A percentile compares a stretch with the other conserved stretches of the same genome.
These are phyloP conservation scores for Adelognathus sp. DNA, from an alignment of 2,888 invertebrate species.

Conservation along the genomic window DNA sequence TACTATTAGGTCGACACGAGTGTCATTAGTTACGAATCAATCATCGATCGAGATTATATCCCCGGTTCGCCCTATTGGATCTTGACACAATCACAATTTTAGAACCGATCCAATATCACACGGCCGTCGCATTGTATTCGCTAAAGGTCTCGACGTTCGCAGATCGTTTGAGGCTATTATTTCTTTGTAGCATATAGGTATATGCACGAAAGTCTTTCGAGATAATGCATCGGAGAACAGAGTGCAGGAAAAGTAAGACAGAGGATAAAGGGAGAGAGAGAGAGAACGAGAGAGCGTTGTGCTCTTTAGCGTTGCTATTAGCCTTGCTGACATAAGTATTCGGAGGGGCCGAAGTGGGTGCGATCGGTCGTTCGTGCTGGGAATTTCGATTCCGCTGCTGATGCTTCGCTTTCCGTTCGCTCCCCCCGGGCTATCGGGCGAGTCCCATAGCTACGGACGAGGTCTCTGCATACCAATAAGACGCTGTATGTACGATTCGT, in stretches of 20 bases:
- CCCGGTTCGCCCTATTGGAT: slow-evolving; percentile 6
- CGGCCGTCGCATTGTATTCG: slow-evolving; percentile 12
- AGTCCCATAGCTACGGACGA: slow-evolving; percentile 61
- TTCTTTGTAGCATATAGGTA: too few relatives aligned
- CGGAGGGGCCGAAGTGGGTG: slow-evolving; percentile 62
- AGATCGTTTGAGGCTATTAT: slow-evolving; percentile 35
- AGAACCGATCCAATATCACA: slow-evolving; percentile 14
- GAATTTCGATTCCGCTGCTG: slow-evolving; percentile 70
- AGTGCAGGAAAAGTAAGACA: not conserved
- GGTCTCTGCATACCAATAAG: slow-evolving; percentile 71
- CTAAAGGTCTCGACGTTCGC: slow-evolving; percentile 50
- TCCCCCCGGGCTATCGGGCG: slow-evolving; percentile 60
- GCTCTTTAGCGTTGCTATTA: slow-evolving; percentile 67
- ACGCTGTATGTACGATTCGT: too few relatives aligned
- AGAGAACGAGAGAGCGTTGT: slow-evolving; percentile 37
- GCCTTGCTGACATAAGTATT: slow-evolving; percentile 68
- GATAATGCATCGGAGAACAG: slow-evolving; percentile 24
- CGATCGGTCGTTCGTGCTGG: slow-evolving; percentile 70
- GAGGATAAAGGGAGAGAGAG: not conserved
- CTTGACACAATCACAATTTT: slow-evolving; percentile 10
- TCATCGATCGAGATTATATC: not conserved
- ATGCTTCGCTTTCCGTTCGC: slow-evolving; percentile 39
- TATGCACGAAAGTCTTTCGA: slow-evolving; percentile 20
- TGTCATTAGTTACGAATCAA: not conserved
- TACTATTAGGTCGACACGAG: not conserved